A percentile compares a stretch with the other conserved stretches of the same genome.
These are phyloP conservation scores for Pocillopora grandis DNA, from an alignment of 92 coral and sea anemone genomes.

Conservation along the genomic window DNA sequence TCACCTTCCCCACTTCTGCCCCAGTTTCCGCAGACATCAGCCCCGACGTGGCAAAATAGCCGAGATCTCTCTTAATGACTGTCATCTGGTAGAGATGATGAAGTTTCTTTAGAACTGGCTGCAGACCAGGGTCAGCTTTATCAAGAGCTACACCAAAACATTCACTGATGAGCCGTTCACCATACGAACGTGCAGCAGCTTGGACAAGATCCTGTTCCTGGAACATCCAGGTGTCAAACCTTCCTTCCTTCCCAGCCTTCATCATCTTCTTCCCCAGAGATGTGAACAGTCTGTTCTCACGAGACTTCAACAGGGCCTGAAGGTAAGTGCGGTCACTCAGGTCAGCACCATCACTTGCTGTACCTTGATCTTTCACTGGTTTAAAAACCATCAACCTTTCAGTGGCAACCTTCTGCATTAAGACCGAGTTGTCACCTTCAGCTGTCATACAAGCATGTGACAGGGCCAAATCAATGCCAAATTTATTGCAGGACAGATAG, in stretches of 20 bases:
- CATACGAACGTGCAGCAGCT: conserved; percentile 74
- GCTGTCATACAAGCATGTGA: conserved; percentile 93
- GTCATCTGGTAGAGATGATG: conserved; percentile 71
- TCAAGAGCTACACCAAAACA: conserved; percentile 58
- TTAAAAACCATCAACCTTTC: conserved; percentile 77
- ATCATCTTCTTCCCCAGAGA: conserved; percentile 82
- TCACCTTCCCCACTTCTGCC: conserved; percentile 61
- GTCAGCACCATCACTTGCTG: conserved; percentile 51
- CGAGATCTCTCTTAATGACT: conserved; percentile 70
- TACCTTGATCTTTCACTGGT: conserved; percentile 48
- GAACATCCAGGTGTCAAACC: conserved; percentile 83
- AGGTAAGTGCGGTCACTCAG: conserved; percentile 55
- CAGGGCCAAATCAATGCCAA: conserved; percentile 67
- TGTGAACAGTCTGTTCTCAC: conserved; percentile 74
- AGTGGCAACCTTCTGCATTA: conserved; percentile 91
- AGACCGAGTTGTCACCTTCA: conserved; percentile 88
- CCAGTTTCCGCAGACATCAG: conserved; percentile 70
- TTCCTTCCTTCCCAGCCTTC: conserved; percentile 69
- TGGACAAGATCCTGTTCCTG: conserved; percentile 84
- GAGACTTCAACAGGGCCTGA: conserved; percentile 66
- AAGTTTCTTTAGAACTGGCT: conserved; percentile 70
- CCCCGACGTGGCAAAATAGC: conserved; percentile 73
- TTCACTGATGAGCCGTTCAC: conserved; percentile 84
- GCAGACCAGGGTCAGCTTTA: conserved; percentile 65
- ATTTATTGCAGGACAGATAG: conserved; percentile 83